Evolutionary conservation across 1,140 invertebrate species (phyloP), one percentile per base, ranked within the genome.

Genomic region (Trissolcus basalis): DNA sequence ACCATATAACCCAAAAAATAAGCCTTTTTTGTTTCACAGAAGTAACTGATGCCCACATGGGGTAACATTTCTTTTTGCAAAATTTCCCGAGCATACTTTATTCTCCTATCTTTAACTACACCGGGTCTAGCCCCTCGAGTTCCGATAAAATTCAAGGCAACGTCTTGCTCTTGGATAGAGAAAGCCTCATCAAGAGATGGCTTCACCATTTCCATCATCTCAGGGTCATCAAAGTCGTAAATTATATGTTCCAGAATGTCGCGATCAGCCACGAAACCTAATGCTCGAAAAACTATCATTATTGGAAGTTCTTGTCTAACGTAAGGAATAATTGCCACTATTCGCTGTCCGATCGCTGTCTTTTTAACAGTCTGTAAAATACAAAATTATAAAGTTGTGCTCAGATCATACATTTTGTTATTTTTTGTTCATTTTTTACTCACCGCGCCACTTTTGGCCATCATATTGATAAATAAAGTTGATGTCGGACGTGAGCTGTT

Each of bases 171-270:
- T 90, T 99, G 97, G 78, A 99, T 97, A 0, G 99, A 97, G 89
- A 99, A 99, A 56, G 98, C 98, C 91, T 99, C 98, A 90, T 99
- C 98, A 19, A 99, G 88, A 0, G 97, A 98, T 8, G 98, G 97
- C 88, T 99, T 99, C 0, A 95, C 97, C 96, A 99, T 98, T 92
- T 99, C 98, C 97, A 99, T 99, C 97, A 99, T 98, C 90, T 99
- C 98, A 32, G 96, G 97, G 89, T 99, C 98, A 86, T 99, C 96
- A 90, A 99, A 99, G 81, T 99, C 97, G 86, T 99, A 99, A 79
- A 99, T 98, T 72, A 99, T 99, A 83, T 99, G 97, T 86, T 99
- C 97, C 6, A 99, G 89, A 82, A 99, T 99, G 89, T 99, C 98
- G 82, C 97, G 91, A 89, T 99, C 98, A 15, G 97, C 97, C 35